Percentiles rank a stretch among this genome's conserved stretches.
Evolutionary conservation across 2,888 invertebrate genomes (phyloP).

Genomic region (Zaprionus obscuricornis): DNA sequence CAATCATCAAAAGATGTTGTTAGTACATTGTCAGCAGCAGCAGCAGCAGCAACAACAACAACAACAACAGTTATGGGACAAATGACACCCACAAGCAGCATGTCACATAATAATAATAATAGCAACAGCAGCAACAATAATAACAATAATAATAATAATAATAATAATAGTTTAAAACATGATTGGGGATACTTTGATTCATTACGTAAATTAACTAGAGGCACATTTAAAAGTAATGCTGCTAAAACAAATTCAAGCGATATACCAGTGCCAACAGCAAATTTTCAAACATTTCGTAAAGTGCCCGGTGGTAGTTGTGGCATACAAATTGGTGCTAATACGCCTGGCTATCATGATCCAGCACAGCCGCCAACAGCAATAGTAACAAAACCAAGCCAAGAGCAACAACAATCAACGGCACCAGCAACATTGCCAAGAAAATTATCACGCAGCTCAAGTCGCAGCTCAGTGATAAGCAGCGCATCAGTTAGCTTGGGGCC

Average conservation of each 20-base stretch:
- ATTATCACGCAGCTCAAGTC: slow-evolving; percentile 73
- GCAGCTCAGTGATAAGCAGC: slow-evolving; percentile 69
- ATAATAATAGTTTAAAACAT: slow-evolving; percentile 70
- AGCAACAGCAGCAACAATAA: too few species aligned
- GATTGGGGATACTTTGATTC: slow-evolving; percentile 86
- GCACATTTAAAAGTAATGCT: slow-evolving; percentile 83
- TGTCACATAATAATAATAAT: too few species aligned
- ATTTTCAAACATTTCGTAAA: slow-evolving; percentile 90
- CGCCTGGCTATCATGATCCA: slow-evolving; percentile 77
- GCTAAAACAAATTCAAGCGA: slow-evolving; percentile 83
- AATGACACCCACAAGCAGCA: slow-evolving; percentile 21
- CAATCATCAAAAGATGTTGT: slow-evolving; percentile 63
- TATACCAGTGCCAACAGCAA: slow-evolving; percentile 90
- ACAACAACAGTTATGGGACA: too few species aligned
- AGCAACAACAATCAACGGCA: slow-evolving; percentile 5
- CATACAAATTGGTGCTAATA: slow-evolving; percentile 82
- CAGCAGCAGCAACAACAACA: slow-evolving; percentile 37
- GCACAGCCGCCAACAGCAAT: slow-evolving; percentile 58
- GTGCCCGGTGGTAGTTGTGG: slow-evolving; percentile 85
- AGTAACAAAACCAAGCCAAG: slow-evolving; percentile 20
- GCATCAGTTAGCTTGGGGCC: slow-evolving; percentile 60
- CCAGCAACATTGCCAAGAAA: slow-evolving; percentile 43
- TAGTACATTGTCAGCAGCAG: slow-evolving; percentile 42
- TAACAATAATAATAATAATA: too few species aligned
- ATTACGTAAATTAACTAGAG: slow-evolving; percentile 87